These are phyloP conservation scores for Rhea pennata DNA, from an alignment of 2,113 vertebrate genomes.

Conservation along the genomic window DNA sequence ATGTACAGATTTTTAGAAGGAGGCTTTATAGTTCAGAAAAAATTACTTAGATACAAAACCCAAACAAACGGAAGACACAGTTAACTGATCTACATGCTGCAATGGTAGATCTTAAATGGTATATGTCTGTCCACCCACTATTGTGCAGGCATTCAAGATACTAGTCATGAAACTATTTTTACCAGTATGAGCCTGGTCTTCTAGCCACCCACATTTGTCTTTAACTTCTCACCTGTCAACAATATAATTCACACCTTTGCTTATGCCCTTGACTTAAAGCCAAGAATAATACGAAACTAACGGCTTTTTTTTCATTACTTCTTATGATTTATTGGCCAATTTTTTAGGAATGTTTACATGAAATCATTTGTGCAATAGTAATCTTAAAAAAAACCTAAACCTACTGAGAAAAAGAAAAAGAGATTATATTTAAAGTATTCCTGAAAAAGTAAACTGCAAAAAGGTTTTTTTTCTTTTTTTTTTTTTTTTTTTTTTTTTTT, in stretches of 20 bases:
- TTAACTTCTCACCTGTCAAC: constrained; percentile 53
- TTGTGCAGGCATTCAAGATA: constrained; percentile 6
- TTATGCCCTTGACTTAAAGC: constrained; percentile 31
- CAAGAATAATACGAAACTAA: constrained; percentile 47
- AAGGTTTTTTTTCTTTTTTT: neutral
- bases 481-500: neutral
- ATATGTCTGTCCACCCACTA: constrained; percentile 62
- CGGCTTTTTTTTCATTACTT: neutral
- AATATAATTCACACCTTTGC: constrained; percentile 49
- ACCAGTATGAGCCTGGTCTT: constrained; percentile 20
- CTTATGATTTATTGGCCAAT: neutral
- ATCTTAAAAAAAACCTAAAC: neutral
- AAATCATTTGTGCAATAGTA: neutral
- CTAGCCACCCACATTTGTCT: constrained; percentile 57
- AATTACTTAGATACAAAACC: constrained; percentile 28
- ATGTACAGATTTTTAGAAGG: constrained; percentile 36
- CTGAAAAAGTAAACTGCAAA: neutral
- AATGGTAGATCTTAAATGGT: constrained; percentile 21
- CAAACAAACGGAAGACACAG: constrained; percentile 41
- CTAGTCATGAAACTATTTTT: constrained; percentile 62
- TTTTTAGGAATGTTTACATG: neutral
- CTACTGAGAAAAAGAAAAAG: neutral
- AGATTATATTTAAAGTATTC: neutral
- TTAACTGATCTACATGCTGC: neutral
- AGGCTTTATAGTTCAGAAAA: constrained; percentile 14